phyloP scores from a whole-genome alignment of 2,888 invertebrate species.

The Acronicta psi region DNA sequence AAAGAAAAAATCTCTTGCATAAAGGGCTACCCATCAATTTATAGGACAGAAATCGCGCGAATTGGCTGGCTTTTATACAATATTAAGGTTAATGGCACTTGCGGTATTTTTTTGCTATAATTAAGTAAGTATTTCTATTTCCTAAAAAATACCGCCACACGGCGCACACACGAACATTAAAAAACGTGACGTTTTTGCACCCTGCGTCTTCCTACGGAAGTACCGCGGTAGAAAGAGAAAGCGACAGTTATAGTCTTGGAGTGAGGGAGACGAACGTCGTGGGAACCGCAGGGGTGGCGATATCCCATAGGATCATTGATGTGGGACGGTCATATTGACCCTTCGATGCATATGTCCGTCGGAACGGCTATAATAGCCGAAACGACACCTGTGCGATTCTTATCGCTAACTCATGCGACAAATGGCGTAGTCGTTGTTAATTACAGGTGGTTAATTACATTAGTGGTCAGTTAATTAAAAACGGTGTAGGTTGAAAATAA shows the following conservation, averaged over 20 bases:
- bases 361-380: slow-evolving; percentile 44
- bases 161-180: slow-evolving; percentile 81
- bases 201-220: slow-evolving; percentile 85
- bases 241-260: slow-evolving; percentile 20
- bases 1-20: slow-evolving; percentile 13
- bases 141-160: slow-evolving; percentile 70
- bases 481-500: slow-evolving; percentile 60
- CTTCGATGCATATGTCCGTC: slow-evolving; percentile 49
- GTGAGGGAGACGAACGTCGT: slow-evolving; percentile 74
- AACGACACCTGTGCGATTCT: slow-evolving; percentile 72
- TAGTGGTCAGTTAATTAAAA: slow-evolving; percentile 37
- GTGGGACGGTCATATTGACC: slow-evolving; percentile 75
- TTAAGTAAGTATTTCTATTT: slow-evolving; percentile 13
- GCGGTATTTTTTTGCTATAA: too few species aligned
- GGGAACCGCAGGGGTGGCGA: slow-evolving; percentile 87
- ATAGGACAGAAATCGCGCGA: neutral
- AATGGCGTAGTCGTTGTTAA: slow-evolving; percentile 55
- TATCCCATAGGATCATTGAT: slow-evolving; percentile 86
- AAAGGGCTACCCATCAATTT: slow-evolving; percentile 42
- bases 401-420: slow-evolving; percentile 65
- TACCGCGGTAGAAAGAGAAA: slow-evolving; percentile 65
- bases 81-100: too few species aligned
- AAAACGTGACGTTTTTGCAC: slow-evolving; percentile 84
- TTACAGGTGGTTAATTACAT: slow-evolving; percentile 42
- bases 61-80: too few species aligned